Evolutionary conservation across 2,888 invertebrate genomes (phyloP).

Genomic region (Bimastos eiseni): DNA sequence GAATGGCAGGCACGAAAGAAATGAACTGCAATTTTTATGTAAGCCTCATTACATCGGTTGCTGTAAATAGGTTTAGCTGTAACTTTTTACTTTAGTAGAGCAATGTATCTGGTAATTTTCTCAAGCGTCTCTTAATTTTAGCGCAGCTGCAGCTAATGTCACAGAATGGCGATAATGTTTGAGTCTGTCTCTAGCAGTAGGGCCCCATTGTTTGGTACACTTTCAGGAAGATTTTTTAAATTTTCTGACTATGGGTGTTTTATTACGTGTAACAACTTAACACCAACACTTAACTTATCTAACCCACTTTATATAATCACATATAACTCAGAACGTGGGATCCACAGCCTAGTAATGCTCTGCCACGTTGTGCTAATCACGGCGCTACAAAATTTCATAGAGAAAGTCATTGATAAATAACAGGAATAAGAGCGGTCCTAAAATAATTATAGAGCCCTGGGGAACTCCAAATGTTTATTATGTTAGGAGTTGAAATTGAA

Average conservation of each 20-base stretch:
- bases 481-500: too few relatives aligned
- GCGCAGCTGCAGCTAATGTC: not conserved
- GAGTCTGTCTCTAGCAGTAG: too few relatives aligned
- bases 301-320: too few relatives aligned
- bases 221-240: not conserved
- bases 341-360: too few relatives aligned
- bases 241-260: not conserved
- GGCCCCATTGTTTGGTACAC: not conserved
- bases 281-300: too few relatives aligned
- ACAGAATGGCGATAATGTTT: not conserved
- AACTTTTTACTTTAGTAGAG: not conserved
- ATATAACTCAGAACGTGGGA: too few relatives aligned
- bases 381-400: too few relatives aligned
- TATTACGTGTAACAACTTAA: not conserved
- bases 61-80: not conserved
- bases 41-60: not conserved
- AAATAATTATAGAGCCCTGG: too few relatives aligned
- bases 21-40: not conserved
- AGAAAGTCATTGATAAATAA: too few relatives aligned
- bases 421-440: too few relatives aligned
- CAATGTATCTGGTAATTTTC: not conserved
- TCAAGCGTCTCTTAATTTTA: not conserved
- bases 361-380: too few relatives aligned
- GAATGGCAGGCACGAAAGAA: not conserved
- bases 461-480: too few relatives aligned